Base-by-base conservation (phyloP, 2,888 invertebrate genomes). In the Nesidiocoris tenuis region DNA sequence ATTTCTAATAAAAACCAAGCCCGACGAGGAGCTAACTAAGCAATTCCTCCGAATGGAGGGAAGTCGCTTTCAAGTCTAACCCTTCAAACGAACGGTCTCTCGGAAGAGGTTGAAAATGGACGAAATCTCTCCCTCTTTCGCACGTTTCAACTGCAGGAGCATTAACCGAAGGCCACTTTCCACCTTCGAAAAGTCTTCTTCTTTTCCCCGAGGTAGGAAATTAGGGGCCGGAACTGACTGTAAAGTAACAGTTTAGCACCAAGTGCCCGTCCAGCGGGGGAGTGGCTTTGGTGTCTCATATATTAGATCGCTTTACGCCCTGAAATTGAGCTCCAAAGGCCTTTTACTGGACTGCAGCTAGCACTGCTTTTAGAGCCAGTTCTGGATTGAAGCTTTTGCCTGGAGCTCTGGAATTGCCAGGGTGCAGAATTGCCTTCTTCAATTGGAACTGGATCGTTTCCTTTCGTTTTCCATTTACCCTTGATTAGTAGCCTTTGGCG, bases 171-270 rank as follows among this genome's bases (percentile, higher is more conserved):
- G 39, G 39, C 39, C 39, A 39, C 39, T 39, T 39, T 39, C 39
- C 39, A 39, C 39, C 12, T 39, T 39, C 39, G 39, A 39, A 12
- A 39, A 39, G 39, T 39, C 39, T 3, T 39, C 12, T 39, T 12
- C 39, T 3, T 39, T 39, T 39, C 39, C 39, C 39, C 39, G 12
- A 39, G 12, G 39, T 7, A 39, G 39, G 19, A 59, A 59, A 59
- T 59, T 59, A 59, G 59, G 59, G 59, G n/a, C 19, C 59, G 59
- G 59, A 19, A 59, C 59, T 59, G 59, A 59, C 59, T 59, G 59
- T n/a, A 19, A 59, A 59, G 59, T 59, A 59, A 59, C 59, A 59
- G 17, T 59, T 59, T n/a, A 59, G n/a, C 39, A 39, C 39, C 39
- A 12, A 12, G 39, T 12, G 5, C 12, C 12, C 39, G 39, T 12